Base-by-base conservation (phyloP, 35 echinoderm and acorn worm genomes). In the Acanthaster planci region DNA sequence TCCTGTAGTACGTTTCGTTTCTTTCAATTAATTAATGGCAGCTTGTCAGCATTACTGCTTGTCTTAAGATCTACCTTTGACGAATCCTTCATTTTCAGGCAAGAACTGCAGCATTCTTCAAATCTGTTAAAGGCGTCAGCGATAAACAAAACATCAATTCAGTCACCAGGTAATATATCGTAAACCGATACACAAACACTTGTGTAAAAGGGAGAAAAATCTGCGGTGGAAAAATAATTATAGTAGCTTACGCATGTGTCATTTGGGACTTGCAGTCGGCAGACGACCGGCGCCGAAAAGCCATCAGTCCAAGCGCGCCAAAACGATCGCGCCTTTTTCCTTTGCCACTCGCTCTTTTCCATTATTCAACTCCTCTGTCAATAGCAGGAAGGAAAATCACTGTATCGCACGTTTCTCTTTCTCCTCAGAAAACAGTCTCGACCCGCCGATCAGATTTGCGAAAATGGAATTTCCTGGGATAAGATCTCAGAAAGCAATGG, bases 401-500 rank as follows among this genome's bases (percentile, higher is more conserved):
- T 72, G 64, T 14, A 72, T 31, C 10, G 64, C 64, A 34, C 64
- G 64, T 31, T 31, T 72, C 64, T 36, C 22, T 72, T 26, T 72
- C 64, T 26, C 34, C 34, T 26, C 64, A 36, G 21, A 72, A 72
- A 72, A 72, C 64, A 72, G 26, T 31, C 26, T 0, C 42, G 64
- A 35, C 26, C 64, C 30, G 23, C 64, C 34, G 64, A 72, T 72
- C 64, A 72, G 64, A 72, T 72, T 72, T 72, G 64, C 26, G 64
- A 72, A 72, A 72, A 72, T 72, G 64, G 64, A 72, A 72, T 72
- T 72, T 72, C 64, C 64, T 72, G 23, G 64, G 64, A 72, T 72
- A 72, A 72, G 64, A 72, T 72, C 64, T 72, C 64, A 14, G 23
- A 2, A 72, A 26, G 26, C 6, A 47, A 12, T 4, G 42, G 42